Conservation (phyloP, 2,797 vertebrate species). For the Amniataba percoides region DNA sequence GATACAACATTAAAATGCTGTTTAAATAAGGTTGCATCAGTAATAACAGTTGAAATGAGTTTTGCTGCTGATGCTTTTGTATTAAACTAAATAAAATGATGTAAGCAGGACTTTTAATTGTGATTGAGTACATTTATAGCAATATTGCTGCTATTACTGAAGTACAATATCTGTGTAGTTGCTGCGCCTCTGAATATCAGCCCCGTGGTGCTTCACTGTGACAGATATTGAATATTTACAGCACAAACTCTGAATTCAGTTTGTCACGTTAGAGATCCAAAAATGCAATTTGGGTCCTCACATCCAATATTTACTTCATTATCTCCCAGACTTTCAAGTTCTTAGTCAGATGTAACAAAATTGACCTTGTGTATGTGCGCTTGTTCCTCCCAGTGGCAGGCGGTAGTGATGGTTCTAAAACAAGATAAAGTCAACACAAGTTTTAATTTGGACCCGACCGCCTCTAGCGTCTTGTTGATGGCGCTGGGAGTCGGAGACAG, state of each 20-base stretch:
- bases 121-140: neutral
- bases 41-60: neutral
- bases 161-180: neutral
- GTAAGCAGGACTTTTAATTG: neutral
- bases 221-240: neutral
- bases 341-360: conserved; percentile 1
- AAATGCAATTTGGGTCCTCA: neutral
- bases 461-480: conserved; percentile 43
- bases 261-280: neutral
- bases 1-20: neutral
- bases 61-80: neutral
- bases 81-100: neutral
- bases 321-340: conserved; percentile 4
- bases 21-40: neutral
- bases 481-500: conserved; percentile 14
- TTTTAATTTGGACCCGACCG: conserved; percentile 53
- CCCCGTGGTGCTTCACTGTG: neutral
- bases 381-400: neutral
- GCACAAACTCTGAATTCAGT: neutral
- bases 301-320: conserved; percentile 1
- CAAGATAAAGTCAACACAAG: conserved; percentile 32
- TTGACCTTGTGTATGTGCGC: neutral
- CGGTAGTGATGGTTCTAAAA: conserved; percentile 12
- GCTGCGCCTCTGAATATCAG: neutral
- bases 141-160: neutral